Evolutionary conservation across 2,113 vertebrate species (phyloP).

Genomic region (Telmatochromis sp.): DNA sequence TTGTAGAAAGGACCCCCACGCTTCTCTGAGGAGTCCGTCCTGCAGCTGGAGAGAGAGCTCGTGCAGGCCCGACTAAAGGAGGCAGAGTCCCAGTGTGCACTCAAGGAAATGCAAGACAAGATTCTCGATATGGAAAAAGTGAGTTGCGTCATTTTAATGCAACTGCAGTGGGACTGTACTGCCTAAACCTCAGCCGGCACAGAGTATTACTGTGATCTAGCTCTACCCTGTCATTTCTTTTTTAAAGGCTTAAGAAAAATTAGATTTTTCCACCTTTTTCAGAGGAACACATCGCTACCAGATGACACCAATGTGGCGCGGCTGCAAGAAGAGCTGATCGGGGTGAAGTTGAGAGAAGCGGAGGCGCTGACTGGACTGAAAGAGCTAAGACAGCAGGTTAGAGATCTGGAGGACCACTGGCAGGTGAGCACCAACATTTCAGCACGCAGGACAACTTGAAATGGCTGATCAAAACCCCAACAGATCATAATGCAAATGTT

Average conservation of each 20-base stretch:
- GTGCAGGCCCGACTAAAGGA: conserved; percentile 93
- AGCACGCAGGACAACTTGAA: neutral
- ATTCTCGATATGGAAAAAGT: conserved; percentile 96
- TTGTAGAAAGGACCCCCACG: conserved; percentile 83
- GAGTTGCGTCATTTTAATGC: neutral
- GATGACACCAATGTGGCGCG: conserved; percentile 95
- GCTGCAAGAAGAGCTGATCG: conserved; percentile 93
- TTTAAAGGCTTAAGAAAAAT: neutral
- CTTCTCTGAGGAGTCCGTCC: conserved; percentile 90
- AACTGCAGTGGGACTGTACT: neutral
- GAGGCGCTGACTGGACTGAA: conserved; percentile 90
- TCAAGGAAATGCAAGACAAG: conserved; percentile 99
- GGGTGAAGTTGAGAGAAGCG: conserved; percentile 89
- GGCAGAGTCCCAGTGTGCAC: conserved; percentile 92
- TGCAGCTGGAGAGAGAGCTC: conserved; percentile 92
- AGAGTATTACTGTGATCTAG: neutral
- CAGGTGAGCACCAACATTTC: conserved; percentile 73
- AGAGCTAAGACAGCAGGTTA: conserved; percentile 88
- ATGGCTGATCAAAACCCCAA: neutral
- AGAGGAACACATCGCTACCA: conserved; percentile 90
- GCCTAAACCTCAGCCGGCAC: neutral
- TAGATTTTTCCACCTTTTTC: neutral
- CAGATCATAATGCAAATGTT: neutral
- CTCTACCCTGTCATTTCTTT: fast-evolving
- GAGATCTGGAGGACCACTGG: conserved; percentile 95